A percentile compares a stretch with the other conserved stretches of the same genome.
Evolutionary conservation across 2,113 vertebrate genomes (phyloP).

Genomic region (Engystomops pustulosus): DNA sequence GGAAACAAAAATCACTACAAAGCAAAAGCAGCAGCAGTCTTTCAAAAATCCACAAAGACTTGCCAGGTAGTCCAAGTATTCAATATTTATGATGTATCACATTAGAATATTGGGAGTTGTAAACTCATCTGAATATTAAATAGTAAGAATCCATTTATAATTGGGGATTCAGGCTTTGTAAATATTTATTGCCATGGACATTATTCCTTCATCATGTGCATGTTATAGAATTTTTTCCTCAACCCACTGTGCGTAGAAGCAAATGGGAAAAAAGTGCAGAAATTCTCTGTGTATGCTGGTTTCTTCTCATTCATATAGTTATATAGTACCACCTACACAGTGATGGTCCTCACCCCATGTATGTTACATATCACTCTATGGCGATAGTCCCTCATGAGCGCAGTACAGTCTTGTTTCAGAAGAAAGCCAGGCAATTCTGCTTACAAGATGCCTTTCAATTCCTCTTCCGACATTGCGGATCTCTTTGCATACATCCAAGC

Average conservation of each 20-base stretch:
- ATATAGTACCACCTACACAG: neutral
- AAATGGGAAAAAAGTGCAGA: neutral
- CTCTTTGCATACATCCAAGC: neutral
- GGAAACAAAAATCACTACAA: neutral
- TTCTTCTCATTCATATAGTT: no score
- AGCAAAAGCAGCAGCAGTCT: neutral
- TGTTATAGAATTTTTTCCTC: neutral
- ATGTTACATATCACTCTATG: neutral
- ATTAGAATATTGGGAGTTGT: neutral
- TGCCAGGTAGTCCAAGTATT: neutral
- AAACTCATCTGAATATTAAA: neutral
- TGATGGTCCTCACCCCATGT: neutral
- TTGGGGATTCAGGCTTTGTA: neutral
- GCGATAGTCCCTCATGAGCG: neutral
- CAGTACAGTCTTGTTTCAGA: neutral
- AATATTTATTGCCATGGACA: neutral
- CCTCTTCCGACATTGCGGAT: slow-evolving; percentile 37
- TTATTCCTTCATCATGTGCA: neutral
- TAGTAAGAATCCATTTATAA: neutral
- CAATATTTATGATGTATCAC: neutral
- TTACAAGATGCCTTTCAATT: slow-evolving; percentile 4
- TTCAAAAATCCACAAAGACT: neutral
- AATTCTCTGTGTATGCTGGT: no score
- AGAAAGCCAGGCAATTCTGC: neutral
- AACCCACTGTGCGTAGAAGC: neutral